Conservation (phyloP, 2,888 invertebrate species). For the Apodemia mormo region DNA sequence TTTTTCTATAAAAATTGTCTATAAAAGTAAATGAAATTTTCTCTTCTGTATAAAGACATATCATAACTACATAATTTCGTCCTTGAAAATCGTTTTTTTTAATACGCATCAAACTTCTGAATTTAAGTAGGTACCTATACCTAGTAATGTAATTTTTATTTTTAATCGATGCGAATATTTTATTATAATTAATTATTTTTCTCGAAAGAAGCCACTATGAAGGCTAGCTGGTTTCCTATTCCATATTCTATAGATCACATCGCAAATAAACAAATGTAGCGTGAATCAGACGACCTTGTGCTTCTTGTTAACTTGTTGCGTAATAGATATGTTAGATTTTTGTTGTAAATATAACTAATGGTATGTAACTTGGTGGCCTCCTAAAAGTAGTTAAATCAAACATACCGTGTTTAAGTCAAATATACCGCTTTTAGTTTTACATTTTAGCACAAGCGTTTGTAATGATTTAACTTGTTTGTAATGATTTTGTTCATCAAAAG, state of each 20-base stretch:
- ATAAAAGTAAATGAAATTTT: too few species aligned
- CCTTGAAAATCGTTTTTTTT: too few species aligned
- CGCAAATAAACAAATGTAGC: conserved; percentile 1
- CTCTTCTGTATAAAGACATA: too few species aligned
- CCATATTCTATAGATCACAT: conserved; percentile 1
- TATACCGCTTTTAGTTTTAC: neutral
- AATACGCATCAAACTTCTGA: too few species aligned
- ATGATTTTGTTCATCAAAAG: too few species aligned
- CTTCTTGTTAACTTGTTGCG: conserved; percentile 4
- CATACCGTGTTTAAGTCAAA: neutral
- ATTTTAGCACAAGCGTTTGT: too few species aligned
- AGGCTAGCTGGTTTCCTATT: conserved; percentile 1
- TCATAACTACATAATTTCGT: too few species aligned
- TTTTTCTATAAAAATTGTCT: too few species aligned
- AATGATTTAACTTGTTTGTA: too few species aligned
- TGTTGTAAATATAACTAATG: neutral
- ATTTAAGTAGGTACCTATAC: too few species aligned
- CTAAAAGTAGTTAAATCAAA: neutral
- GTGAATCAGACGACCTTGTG: conserved; percentile 18
- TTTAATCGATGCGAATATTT: too few species aligned
- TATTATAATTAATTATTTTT: neutral
- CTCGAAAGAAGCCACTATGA: neutral
- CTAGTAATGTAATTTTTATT: too few species aligned
- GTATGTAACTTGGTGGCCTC: neutral
- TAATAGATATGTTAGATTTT: conserved; percentile 1